Conservation (phyloP, 2,888 invertebrate genomes). For the Ashinkailepas kermadecensis region DNA sequence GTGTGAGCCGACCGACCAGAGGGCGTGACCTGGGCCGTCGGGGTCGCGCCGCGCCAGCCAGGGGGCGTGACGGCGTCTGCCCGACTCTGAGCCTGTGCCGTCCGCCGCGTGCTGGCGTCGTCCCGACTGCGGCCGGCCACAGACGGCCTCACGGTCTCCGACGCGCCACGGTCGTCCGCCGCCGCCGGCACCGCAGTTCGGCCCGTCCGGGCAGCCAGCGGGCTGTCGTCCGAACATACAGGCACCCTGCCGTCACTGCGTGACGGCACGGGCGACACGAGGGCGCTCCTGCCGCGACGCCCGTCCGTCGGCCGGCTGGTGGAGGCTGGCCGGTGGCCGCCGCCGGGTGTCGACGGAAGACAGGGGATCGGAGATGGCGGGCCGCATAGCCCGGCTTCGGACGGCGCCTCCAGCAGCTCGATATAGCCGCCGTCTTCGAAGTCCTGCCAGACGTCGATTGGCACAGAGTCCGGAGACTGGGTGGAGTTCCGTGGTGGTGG, state of each 20-base stretch:
- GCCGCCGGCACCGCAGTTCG: too few species aligned
- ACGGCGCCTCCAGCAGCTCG: neutral
- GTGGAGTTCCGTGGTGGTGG: neutral
- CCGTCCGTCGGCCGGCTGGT: neutral
- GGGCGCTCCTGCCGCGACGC: too few species aligned
- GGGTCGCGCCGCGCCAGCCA: neutral
- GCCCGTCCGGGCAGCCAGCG: neutral
- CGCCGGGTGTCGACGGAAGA: neutral
- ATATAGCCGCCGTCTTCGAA: constrained; percentile 13
- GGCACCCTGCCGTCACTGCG: too few species aligned
- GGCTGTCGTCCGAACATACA: neutral
- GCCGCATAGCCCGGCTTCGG: neutral
- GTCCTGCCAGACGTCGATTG: neutral
- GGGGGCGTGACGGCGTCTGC: neutral
- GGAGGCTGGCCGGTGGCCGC: neutral
- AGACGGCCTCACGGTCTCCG: too few species aligned
- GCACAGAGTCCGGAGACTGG: neutral
- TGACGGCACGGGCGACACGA: too few species aligned
- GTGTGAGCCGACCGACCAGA: neutral
- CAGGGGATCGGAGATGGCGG: neutral
- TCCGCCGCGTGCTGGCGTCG: too few species aligned
- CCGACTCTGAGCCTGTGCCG: too few species aligned
- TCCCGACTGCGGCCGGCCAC: too few species aligned
- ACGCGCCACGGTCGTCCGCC: too few species aligned
- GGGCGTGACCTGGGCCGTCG: neutral